A percentile compares a stretch with the other conserved stretches of the same genome.
These are phyloP conservation scores for Pelecanoides urinatrix DNA, from an alignment of 2,113 vertebrate species.

Conservation along the genomic window DNA sequence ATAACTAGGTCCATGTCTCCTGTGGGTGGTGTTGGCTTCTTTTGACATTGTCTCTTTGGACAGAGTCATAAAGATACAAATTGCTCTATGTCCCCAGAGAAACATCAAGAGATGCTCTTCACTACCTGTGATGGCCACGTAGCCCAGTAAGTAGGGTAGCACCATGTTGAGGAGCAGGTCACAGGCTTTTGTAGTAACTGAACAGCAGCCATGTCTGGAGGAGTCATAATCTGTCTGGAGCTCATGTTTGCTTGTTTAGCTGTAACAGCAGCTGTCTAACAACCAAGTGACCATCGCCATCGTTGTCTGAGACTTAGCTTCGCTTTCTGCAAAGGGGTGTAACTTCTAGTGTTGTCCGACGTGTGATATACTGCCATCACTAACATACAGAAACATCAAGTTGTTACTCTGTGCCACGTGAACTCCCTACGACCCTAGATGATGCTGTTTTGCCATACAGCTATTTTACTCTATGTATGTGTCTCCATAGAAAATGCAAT, in stretches of 20 bases:
- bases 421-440: not conserved
- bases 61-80: not conserved
- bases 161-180: not conserved
- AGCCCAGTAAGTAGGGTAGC: not conserved
- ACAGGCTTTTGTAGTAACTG: not conserved
- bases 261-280: not conserved
- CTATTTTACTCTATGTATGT: not conserved
- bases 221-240: not conserved
- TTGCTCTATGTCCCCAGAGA: not conserved
- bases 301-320: not conserved
- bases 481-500: not conserved
- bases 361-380: not conserved
- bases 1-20: not conserved
- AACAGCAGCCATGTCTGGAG: not conserved
- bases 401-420: not conserved
- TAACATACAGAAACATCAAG: not conserved
- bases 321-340: not conserved
- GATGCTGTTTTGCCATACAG: not conserved
- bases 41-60: not conserved
- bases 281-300: not conserved
- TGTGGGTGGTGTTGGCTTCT: not conserved
- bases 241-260: not conserved
- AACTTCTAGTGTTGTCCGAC: not conserved
- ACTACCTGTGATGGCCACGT: accelerated
- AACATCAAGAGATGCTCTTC: not conserved